Conservation (phyloP, 2,113 vertebrate species). For the Lanius collurio region DNA sequence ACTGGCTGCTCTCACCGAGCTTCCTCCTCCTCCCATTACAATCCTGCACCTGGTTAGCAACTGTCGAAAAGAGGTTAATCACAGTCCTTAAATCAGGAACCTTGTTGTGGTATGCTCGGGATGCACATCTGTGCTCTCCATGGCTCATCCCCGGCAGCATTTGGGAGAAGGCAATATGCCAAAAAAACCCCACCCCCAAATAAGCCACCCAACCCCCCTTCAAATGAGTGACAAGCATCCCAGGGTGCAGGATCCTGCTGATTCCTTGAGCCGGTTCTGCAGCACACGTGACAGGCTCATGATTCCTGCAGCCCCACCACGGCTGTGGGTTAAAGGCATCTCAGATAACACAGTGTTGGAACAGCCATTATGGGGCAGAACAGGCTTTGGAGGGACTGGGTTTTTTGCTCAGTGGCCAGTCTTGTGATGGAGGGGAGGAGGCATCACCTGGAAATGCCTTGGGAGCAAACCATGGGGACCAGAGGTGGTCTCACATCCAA, state of each 20-base stretch:
- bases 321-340: background rate
- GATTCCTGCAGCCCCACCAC: background rate
- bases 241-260: background rate
- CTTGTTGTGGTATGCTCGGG: conserved; percentile 2
- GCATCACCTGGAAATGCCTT: background rate
- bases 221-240: accelerated
- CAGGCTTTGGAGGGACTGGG: background rate
- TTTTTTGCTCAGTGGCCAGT: background rate
- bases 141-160: background rate
- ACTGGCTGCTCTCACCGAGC: conserved; percentile 9
- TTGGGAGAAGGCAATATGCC: background rate
- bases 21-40: background rate
- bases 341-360: accelerated
- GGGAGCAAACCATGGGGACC: background rate
- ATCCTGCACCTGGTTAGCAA: conserved; percentile 59
- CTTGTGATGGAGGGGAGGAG: background rate
- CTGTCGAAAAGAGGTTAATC: conserved; percentile 60
- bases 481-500: background rate
- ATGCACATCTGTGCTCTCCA: conserved; percentile 56
- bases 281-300: background rate
- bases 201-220: background rate
- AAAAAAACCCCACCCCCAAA: background rate
- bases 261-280: background rate
- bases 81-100: conserved; percentile 65
- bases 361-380: background rate